A percentile compares a stretch with the other conserved stretches of the same genome.
Conservation (phyloP, 1,140 invertebrate species). For the Phthorimaea operculella region DNA sequence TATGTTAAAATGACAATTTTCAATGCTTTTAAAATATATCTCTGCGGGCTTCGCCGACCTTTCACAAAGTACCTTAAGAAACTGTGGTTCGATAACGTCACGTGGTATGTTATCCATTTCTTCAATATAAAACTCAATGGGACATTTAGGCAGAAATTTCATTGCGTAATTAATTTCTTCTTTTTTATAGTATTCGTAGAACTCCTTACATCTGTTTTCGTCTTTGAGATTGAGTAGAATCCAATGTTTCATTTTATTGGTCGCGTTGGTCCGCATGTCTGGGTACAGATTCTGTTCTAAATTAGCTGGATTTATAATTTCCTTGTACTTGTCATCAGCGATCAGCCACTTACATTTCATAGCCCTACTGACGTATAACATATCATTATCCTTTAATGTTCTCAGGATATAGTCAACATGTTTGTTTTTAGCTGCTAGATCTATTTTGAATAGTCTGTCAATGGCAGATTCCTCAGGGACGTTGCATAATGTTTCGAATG, state of each 20-base stretch:
- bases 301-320: slow-evolving; percentile 24
- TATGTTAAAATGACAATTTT: slow-evolving; percentile 4
- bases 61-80: slow-evolving; percentile 36
- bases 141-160: slow-evolving; percentile 29
- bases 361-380: slow-evolving; percentile 45
- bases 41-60: slow-evolving; percentile 16
- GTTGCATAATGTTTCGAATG: slow-evolving; percentile 19
- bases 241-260: slow-evolving; percentile 46
- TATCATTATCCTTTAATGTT: slow-evolving; percentile 35
- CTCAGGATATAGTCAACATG: slow-evolving; percentile 40
- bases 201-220: slow-evolving; percentile 28
- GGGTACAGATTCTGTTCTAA: slow-evolving; percentile 36
- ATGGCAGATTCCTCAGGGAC: slow-evolving; percentile 28
- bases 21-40: too few species aligned
- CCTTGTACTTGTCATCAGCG: slow-evolving; percentile 24
- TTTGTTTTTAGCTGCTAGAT: slow-evolving; percentile 35
- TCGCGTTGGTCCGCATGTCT: slow-evolving; percentile 38
- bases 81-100: slow-evolving; percentile 24
- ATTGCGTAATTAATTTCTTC: slow-evolving; percentile 27
- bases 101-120: slow-evolving; percentile 17
- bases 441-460: slow-evolving; percentile 47
- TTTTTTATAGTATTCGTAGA: slow-evolving; percentile 38
- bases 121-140: not conserved
- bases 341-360: slow-evolving; percentile 23
- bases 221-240: slow-evolving; percentile 33